A percentile compares a stretch with the other conserved stretches of the same genome.
Evolutionary conservation across 1,140 invertebrate genomes (phyloP).

Genomic region (Saccostrea glomerata): DNA sequence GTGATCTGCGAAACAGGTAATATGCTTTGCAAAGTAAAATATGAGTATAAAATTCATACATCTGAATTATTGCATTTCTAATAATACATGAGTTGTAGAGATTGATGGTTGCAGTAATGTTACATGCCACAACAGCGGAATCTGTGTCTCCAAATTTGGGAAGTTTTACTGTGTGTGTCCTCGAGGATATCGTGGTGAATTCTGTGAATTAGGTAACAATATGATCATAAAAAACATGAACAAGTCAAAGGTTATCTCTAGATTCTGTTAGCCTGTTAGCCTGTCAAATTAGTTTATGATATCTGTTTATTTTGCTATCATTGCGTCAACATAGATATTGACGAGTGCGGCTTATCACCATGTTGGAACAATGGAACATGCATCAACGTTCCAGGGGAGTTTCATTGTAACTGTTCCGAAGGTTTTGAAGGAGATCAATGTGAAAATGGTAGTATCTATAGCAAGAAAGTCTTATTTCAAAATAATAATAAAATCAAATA

Average conservation of each 20-base stretch:
- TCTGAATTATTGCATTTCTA: neutral
- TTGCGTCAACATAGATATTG: neutral
- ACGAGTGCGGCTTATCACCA: neutral
- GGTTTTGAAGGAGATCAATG: conserved; percentile 98
- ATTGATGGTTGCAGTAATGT: conserved; percentile 37
- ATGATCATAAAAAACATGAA: neutral
- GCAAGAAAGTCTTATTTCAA: no score
- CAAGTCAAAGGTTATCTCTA: no score
- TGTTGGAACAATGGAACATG: conserved; percentile 20
- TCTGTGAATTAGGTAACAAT: conserved; percentile 48
- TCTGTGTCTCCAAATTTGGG: conserved; percentile 51
- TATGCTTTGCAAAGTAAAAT: neutral
- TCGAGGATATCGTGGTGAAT: conserved; percentile 39
- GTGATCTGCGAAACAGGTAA: neutral
- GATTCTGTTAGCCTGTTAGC: no score
- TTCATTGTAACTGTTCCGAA: conserved; percentile 85
- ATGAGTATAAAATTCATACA: neutral
- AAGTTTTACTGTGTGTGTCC: conserved; percentile 51
- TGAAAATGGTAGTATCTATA: conserved; percentile 80
- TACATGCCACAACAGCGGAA: conserved; percentile 78
- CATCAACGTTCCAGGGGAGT: neutral
- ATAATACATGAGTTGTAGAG: neutral
- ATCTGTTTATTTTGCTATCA: no score
- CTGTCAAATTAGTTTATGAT: no score
- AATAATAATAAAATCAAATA: no score